These are phyloP conservation scores for Lasioglossum lativentre DNA, from an alignment of 2,888 invertebrate species.

Conservation along the genomic window DNA sequence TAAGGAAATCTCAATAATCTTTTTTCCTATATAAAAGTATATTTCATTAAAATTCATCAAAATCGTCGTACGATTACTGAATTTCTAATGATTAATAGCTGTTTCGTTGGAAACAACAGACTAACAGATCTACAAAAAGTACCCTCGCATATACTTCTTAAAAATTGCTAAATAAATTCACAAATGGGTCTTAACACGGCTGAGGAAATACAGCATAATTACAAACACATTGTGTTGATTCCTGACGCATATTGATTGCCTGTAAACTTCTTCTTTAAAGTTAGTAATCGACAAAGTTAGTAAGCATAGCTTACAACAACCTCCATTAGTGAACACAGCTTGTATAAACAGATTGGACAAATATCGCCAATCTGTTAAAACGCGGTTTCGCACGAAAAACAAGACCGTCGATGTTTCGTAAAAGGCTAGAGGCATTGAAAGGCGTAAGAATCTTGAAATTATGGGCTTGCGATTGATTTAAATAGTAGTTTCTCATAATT, in stretches of 20 bases:
- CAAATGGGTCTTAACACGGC: too few species aligned
- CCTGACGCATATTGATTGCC: neutral
- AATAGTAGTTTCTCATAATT: too few species aligned
- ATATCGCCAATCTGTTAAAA: neutral
- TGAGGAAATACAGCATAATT: too few species aligned
- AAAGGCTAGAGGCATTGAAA: too few species aligned
- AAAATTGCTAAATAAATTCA: too few species aligned
- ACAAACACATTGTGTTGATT: neutral
- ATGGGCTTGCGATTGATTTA: too few species aligned
- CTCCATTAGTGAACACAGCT: neutral
- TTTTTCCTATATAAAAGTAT: neutral
- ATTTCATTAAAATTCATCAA: neutral
- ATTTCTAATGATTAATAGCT: too few species aligned
- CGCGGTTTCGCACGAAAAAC: neutral
- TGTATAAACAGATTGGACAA: neutral
- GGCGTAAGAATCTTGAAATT: too few species aligned
- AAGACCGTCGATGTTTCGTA: neutral
- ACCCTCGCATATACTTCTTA: too few species aligned
- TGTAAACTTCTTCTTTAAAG: neutral
- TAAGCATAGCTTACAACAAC: neutral
- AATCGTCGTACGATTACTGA: neutral
- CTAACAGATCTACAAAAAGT: too few species aligned
- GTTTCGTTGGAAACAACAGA: too few species aligned
- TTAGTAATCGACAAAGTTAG: neutral
- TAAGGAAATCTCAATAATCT: neutral